Percentiles rank a stretch among this genome's conserved stretches.
Conservation (phyloP, 2,797 vertebrate species). For the Labeo calbasu region DNA sequence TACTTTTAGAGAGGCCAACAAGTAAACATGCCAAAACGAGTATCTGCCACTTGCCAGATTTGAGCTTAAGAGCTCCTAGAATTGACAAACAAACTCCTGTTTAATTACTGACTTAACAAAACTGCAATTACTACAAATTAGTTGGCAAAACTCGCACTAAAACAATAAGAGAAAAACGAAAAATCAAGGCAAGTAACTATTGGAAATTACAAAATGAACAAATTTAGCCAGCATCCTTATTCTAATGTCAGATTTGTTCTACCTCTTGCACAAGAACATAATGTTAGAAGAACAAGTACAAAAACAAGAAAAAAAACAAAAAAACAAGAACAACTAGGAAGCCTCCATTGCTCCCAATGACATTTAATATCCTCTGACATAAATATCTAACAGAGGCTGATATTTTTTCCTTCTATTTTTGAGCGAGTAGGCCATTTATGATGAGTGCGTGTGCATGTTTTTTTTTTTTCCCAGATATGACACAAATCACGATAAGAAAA, state of each 20-base stretch:
- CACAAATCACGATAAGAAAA: background rate
- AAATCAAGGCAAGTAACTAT: background rate
- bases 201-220: background rate
- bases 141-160: background rate
- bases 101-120: conserved; percentile 43
- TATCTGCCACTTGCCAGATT: conserved; percentile 23
- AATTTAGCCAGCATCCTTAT: background rate
- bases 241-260: background rate
- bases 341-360: background rate
- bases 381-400: background rate
- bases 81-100: conserved; percentile 39
- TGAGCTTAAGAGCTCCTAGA: conserved; percentile 33
- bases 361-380: background rate
- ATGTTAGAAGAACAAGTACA: background rate
- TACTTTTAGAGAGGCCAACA: conserved; percentile 13
- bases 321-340: background rate
- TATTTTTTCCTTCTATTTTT: background rate
- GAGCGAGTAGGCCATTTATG: background rate
- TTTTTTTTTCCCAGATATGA: background rate
- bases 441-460: background rate
- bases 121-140: conserved; percentile 14
- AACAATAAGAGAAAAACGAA: conserved; percentile 3
- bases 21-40: conserved; percentile 7
- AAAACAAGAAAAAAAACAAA: background rate
- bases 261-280: background rate